Evolutionary conservation across 2,113 vertebrate species (phyloP), one percentile per base, ranked within the genome.

Genomic region (Hemicordylus capensis): DNA sequence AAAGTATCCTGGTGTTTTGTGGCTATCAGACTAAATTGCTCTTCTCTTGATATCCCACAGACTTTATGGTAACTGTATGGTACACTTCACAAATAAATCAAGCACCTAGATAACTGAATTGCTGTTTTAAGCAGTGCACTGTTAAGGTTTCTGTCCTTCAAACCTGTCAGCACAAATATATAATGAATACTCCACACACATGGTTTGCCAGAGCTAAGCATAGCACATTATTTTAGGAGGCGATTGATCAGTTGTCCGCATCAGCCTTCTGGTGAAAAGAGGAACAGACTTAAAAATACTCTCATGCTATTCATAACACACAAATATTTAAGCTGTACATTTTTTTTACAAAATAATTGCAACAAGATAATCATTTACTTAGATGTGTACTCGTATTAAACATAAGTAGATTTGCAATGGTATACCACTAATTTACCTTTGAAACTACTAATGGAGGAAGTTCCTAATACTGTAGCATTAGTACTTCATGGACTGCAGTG

Each of bases 11-110:
- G 6, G 1, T 67, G 0, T 0, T 69, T 86, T 83, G 78, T 67
- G 24, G 24, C 75, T 85, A 39, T 61, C 39, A 61, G 22, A 69
- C 4, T 59, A 80, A 86, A 89, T 88, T 70, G 0, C 48, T 87
- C 11, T 76, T 14, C 80, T 63, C 37, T 80, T 51, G 2, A 77
- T 70, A 78, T 78, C 64, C 75, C 81, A 48, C 51, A 59, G 76
- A 2, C 17, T 87, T 78, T 82, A 61, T 58, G 42, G 63, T 67
- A 37, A 66, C 51, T 59, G 39, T 37, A 82, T 77, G 34, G 51
- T 67, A 34, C 12, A 61, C 17, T 31, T 15, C 2, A 14, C 51
- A 69, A 79, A 84, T 48, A 67, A 84, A 63, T 72, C 34, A 76
- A 54, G 0, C 1, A 72, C 48, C 22, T 82, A n/a, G 64, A 61